Evolutionary conservation across 2,113 vertebrate genomes (phyloP).

Genomic region (Brachyhypopomus occidentalis): DNA sequence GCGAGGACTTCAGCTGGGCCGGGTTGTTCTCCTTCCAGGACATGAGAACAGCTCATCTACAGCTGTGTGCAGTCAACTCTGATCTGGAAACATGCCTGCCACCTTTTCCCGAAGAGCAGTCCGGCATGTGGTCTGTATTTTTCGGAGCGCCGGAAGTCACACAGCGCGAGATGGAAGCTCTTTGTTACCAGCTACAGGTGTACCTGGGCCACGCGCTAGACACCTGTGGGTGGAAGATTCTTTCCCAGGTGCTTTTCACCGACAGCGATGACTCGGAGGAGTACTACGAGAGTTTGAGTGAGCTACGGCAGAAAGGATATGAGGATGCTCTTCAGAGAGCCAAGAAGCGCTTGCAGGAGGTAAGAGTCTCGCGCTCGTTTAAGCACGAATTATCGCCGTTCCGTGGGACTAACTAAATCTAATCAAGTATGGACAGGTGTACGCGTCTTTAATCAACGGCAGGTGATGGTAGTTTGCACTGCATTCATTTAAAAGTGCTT

Average conservation of each 20-base stretch:
- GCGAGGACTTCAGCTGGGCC: conserved; percentile 94
- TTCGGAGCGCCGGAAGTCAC: conserved; percentile 80
- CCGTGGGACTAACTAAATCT: too few relatives aligned
- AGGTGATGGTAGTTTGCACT: neutral
- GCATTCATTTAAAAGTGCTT: neutral
- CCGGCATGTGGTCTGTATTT: conserved; percentile 89
- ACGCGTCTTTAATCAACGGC: neutral
- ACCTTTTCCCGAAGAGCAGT: conserved; percentile 88
- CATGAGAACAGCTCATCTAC: conserved; percentile 85
- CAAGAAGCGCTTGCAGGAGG: conserved; percentile 87
- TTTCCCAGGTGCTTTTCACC: conserved; percentile 91
- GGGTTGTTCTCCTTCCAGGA: conserved; percentile 96
- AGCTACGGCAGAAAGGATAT: conserved; percentile 92
- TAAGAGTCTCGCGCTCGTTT: conserved; percentile 60
- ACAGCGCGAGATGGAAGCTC: conserved; percentile 80
- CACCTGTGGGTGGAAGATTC: conserved; percentile 97
- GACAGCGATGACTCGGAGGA: conserved; percentile 91
- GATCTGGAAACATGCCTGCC: conserved; percentile 91
- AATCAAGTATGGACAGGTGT: neutral
- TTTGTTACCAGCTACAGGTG: conserved; percentile 89
- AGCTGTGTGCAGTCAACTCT: conserved; percentile 91
- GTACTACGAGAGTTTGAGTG: conserved; percentile 95
- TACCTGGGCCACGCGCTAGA: conserved; percentile 94
- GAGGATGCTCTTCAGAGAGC: conserved; percentile 89
- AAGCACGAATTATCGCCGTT: too few relatives aligned